Evolutionary conservation across 2,888 invertebrate genomes (phyloP).

Genomic region (Ichneumoninae sp.): DNA sequence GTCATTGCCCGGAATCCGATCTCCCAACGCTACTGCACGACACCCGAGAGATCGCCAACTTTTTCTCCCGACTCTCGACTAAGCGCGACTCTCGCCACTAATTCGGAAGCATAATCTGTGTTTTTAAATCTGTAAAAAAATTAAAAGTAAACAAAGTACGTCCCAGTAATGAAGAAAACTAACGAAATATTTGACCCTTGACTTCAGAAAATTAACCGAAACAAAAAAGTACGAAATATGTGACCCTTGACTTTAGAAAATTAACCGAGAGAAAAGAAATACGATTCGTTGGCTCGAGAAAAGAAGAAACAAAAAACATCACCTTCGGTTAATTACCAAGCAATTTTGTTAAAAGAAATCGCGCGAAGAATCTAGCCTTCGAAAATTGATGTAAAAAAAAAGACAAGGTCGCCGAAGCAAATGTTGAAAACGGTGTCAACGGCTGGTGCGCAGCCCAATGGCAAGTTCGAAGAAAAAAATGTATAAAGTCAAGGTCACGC

Average conservation of each 20-base stretch:
- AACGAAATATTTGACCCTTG: neutral
- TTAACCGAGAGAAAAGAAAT: neutral
- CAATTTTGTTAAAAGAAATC: no score
- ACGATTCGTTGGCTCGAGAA: neutral
- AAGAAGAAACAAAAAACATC: neutral
- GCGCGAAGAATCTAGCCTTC: no score
- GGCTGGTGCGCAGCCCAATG: neutral
- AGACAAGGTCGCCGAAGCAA: neutral
- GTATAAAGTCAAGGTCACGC: conserved; percentile 11
- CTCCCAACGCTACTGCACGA: neutral
- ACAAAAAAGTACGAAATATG: neutral
- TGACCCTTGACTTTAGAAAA: neutral
- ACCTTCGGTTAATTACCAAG: no score
- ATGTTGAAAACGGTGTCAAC: conserved; percentile 5
- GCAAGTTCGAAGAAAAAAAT: conserved; percentile 4
- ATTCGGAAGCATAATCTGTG: conserved; percentile 4
- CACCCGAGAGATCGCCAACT: neutral
- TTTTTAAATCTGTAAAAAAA: conserved; percentile 14
- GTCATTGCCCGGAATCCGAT: conserved; percentile 64
- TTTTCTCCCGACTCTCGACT: neutral
- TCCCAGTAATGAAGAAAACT: neutral
- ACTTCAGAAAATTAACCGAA: neutral
- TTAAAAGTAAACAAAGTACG: neutral
- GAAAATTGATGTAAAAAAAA: no score
- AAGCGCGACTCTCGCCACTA: neutral